A percentile compares a stretch with the other conserved stretches of the same genome.
Evolutionary conservation across 1,140 invertebrate genomes (phyloP).

Genomic region (Drosophila pandora): DNA sequence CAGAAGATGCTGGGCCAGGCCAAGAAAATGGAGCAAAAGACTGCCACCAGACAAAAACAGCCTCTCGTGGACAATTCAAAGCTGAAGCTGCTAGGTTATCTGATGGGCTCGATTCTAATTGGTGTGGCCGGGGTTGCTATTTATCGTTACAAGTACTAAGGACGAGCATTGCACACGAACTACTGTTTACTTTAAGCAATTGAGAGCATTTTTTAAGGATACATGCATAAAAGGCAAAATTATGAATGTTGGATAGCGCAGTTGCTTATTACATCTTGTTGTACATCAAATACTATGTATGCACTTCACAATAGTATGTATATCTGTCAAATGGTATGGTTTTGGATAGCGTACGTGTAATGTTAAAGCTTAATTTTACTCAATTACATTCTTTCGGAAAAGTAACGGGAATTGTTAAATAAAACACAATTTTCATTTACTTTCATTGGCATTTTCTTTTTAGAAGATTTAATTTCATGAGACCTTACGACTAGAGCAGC

Average conservation of each 20-base stretch:
- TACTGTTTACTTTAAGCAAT: slow-evolving; percentile 65
- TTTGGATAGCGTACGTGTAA: slow-evolving; percentile 63
- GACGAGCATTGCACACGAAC: slow-evolving; percentile 27
- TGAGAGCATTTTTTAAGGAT: slow-evolving; percentile 63
- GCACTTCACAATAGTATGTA: slow-evolving; percentile 54
- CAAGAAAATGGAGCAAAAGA: slow-evolving; percentile 82
- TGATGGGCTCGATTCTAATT: slow-evolving; percentile 86
- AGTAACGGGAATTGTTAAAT: slow-evolving; percentile 43
- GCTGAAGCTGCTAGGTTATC: slow-evolving; percentile 86
- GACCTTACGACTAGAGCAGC: not conserved
- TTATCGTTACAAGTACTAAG: slow-evolving; percentile 86
- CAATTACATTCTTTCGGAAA: slow-evolving; percentile 40
- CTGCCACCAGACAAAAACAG: slow-evolving; percentile 68
- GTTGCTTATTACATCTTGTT: slow-evolving; percentile 59
- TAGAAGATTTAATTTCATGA: not conserved
- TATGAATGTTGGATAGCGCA: slow-evolving; percentile 63
- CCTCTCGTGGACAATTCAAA: slow-evolving; percentile 73
- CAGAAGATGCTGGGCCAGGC: slow-evolving; percentile 87
- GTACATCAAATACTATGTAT: slow-evolving; percentile 51
- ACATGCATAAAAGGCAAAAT: slow-evolving; percentile 57
- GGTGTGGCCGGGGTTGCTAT: slow-evolving; percentile 86
- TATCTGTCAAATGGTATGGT: slow-evolving; percentile 55
- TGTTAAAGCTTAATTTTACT: slow-evolving; percentile 58
- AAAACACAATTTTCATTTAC: slow-evolving; percentile 31
- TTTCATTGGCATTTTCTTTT: not conserved